phyloP scores from a whole-genome alignment of 2,888 invertebrate species.

The Eubasilissa splendida region DNA sequence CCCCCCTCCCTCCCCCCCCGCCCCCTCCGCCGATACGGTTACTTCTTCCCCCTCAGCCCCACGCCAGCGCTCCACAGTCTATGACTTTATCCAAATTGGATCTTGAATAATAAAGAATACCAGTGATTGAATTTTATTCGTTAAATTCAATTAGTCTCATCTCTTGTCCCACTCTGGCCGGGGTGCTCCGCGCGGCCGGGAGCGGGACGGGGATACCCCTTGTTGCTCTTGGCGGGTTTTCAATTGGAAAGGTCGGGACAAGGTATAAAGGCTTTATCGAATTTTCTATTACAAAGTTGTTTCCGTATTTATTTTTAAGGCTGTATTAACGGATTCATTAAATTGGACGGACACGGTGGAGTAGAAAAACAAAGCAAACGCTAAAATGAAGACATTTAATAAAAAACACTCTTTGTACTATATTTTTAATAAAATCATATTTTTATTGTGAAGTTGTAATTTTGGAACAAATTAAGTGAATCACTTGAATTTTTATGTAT shows the following conservation, averaged over 20 bases:
- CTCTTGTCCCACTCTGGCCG: slow-evolving; percentile 33
- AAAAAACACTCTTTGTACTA: background rate
- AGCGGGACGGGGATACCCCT: slow-evolving; percentile 60
- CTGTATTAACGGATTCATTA: slow-evolving; percentile 31
- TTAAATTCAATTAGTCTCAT: slow-evolving; percentile 75
- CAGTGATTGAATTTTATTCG: slow-evolving; percentile 75
- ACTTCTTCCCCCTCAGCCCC: slow-evolving; percentile 61
- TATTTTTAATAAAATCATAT: no score
- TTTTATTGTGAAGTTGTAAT: no score
- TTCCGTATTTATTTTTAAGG: slow-evolving; percentile 43
- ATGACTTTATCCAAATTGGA: slow-evolving; percentile 73
- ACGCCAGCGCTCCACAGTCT: slow-evolving; percentile 64
- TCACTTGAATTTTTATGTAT: no score
- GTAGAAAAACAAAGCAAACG: background rate
- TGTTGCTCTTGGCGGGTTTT: slow-evolving; percentile 50
- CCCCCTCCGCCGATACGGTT: slow-evolving; percentile 59
- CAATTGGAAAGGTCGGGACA: slow-evolving; percentile 52
- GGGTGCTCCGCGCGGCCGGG: slow-evolving; percentile 7
- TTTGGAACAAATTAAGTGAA: no score
- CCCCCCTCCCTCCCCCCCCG: background rate
- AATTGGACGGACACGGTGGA: slow-evolving; percentile 10
- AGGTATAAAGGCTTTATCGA: slow-evolving; percentile 54
- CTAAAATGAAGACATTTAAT: background rate
- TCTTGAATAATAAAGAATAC: slow-evolving; percentile 76
- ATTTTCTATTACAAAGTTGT: slow-evolving; percentile 49